phyloP scores from a whole-genome alignment of 2,797 vertebrate species.

The Chelon auratus region DNA sequence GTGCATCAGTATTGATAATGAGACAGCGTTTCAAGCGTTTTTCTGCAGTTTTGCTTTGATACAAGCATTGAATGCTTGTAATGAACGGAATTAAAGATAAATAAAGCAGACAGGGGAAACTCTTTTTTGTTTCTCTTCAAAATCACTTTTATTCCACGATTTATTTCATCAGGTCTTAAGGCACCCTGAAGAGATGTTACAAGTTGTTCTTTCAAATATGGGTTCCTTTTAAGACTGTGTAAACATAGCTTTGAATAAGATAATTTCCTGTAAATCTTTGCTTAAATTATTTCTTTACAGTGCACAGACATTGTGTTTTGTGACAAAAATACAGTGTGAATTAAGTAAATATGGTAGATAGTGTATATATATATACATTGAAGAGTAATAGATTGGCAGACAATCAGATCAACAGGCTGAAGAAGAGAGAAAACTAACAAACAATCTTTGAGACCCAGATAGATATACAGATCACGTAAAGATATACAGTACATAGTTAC shows the following conservation, averaged over 20 bases:
- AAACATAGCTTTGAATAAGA: constrained; percentile 86
- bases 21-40: neutral
- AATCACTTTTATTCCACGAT: constrained; percentile 90
- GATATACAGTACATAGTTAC: constrained; percentile 83
- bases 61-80: neutral
- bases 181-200: constrained; percentile 87
- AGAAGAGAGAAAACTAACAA: constrained; percentile 79
- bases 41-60: neutral
- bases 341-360: constrained; percentile 81
- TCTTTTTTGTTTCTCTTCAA: constrained; percentile 80
- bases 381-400: constrained; percentile 83
- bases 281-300: constrained; percentile 86
- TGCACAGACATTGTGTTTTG: constrained; percentile 84
- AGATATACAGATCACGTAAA: constrained; percentile 81
- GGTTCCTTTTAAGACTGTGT: constrained; percentile 83
- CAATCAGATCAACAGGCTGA: constrained; percentile 83
- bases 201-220: constrained; percentile 77
- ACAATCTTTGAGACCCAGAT: constrained; percentile 82
- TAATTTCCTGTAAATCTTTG: constrained; percentile 85
- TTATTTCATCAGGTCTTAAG: constrained; percentile 89
- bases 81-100: neutral
- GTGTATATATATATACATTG: constrained; percentile 84
- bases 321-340: constrained; percentile 85
- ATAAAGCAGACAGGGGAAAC: neutral
- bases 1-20: no score